These are phyloP conservation scores for Calypte anna DNA, from an alignment of 2,113 vertebrate species.

Conservation along the genomic window DNA sequence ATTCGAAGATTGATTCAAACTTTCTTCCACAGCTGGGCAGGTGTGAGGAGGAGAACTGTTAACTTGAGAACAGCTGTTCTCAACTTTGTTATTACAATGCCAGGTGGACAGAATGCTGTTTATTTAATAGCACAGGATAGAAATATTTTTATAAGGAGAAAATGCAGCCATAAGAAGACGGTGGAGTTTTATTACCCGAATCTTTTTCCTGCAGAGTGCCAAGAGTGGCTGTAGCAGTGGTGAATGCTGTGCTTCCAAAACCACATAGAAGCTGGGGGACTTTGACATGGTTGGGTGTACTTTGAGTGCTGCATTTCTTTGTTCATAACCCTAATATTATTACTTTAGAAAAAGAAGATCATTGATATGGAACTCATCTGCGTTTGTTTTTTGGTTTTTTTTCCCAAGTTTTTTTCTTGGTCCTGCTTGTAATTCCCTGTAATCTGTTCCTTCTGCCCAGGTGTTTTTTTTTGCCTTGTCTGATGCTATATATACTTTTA, in stretches of 20 bases:
- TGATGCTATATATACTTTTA: not conserved
- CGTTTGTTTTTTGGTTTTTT: fast-evolving
- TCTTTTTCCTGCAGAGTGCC: not conserved
- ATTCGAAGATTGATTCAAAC: not conserved
- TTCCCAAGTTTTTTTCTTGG: not conserved
- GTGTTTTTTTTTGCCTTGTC: not conserved
- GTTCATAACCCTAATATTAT: not conserved
- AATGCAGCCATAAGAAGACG: not conserved
- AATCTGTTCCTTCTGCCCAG: not conserved
- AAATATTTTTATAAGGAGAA: not conserved
- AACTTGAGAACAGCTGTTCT: not conserved
- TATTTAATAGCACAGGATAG: not conserved
- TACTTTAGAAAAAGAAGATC: not conserved
- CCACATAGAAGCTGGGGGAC: not conserved
- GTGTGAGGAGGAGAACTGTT: not conserved
- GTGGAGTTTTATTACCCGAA: not conserved
- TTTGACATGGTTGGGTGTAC: fast-evolving
- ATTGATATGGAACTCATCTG: not conserved
- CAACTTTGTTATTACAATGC: not conserved
- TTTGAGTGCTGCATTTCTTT: not conserved
- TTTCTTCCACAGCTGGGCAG: not conserved
- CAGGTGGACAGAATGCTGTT: not conserved
- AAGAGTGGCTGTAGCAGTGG: not conserved
- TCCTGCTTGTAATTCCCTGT: not conserved
- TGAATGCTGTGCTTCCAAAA: not conserved